Percentiles rank a stretch among this genome's conserved stretches.
phyloP scores from a whole-genome alignment of 2,797 vertebrate genomes.

The Glossophaga mutica region DNA sequence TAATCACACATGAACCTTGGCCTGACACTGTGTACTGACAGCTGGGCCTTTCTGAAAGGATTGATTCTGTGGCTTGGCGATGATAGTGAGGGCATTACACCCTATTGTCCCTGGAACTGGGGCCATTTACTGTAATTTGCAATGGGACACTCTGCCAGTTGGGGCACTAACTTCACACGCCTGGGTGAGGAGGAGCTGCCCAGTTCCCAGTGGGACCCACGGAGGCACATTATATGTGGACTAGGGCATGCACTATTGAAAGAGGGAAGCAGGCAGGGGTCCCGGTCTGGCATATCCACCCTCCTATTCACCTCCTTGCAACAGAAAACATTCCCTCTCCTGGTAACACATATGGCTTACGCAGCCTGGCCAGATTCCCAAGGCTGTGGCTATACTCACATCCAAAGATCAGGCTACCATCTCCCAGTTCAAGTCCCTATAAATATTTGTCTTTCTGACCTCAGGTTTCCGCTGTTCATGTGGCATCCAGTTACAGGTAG shows the following conservation, averaged over 20 bases:
- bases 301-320: not conserved
- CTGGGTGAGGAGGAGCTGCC: not conserved
- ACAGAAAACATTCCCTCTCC: not conserved
- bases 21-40: not conserved
- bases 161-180: not conserved
- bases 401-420: not conserved
- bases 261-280: not conserved
- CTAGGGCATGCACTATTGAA: not conserved
- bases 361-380: not conserved
- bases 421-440: not conserved
- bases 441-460: not conserved
- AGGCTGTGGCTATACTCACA: too few species aligned
- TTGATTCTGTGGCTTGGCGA: not conserved
- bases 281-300: not conserved
- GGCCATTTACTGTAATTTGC: not conserved
- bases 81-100: not conserved
- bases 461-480: not conserved
- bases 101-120: not conserved
- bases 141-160: not conserved
- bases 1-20: not conserved
- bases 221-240: not conserved
- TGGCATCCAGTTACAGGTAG: not conserved
- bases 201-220: not conserved
- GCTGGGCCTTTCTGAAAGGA: not conserved
- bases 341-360: not conserved